These are phyloP conservation scores for Agapornis roseicollis DNA, from an alignment of 2,113 vertebrate genomes.

Conservation along the genomic window DNA sequence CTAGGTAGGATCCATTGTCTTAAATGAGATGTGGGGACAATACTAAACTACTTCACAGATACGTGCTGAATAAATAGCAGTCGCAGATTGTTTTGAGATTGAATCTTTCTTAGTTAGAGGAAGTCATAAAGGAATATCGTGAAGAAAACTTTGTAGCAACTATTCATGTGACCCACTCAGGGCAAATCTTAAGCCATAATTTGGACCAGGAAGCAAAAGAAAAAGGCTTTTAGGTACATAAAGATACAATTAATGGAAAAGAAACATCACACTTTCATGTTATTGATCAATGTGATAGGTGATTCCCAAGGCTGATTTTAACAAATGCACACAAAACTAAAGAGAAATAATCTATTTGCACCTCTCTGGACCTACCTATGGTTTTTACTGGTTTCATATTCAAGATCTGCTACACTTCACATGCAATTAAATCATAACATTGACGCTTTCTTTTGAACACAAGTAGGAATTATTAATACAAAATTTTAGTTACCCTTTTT, in stretches of 20 bases:
- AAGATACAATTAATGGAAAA: neutral
- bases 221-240: neutral
- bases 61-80: neutral
- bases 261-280: neutral
- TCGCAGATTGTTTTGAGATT: neutral
- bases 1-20: neutral
- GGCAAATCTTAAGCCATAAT: neutral
- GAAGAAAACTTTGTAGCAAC: neutral
- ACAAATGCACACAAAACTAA: neutral
- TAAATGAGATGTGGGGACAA: neutral
- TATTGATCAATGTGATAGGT: neutral
- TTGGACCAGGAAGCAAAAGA: neutral
- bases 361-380: neutral
- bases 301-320: neutral
- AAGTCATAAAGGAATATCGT: neutral
- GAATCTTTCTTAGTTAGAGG: neutral
- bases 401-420: neutral
- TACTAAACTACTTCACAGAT: neutral
- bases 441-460: neutral
- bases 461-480: neutral
- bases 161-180: neutral
- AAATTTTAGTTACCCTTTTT: neutral
- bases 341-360: neutral
- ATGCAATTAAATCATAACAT: neutral
- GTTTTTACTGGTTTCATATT: neutral